Percentiles rank a stretch among this genome's conserved stretches.
phyloP scores from a whole-genome alignment of 2,113 vertebrate genomes.

The Corythaixoides concolor region DNA sequence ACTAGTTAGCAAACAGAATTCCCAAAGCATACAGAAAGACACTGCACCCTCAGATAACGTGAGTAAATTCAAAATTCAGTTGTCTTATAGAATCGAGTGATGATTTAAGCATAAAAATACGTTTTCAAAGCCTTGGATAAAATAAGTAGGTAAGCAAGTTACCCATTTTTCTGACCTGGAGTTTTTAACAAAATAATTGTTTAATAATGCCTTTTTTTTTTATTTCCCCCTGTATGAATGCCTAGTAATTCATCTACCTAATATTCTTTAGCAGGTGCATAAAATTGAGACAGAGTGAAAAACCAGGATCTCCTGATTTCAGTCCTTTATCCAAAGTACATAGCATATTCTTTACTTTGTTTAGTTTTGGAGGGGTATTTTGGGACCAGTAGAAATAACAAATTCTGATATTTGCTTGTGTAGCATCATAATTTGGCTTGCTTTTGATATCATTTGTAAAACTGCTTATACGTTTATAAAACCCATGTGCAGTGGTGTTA shows the following conservation, averaged over 20 bases:
- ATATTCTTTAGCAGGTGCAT: not conserved
- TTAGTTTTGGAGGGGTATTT: not conserved
- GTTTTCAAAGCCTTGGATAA: not conserved
- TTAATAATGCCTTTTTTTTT: not conserved
- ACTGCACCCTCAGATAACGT: conserved; percentile 71
- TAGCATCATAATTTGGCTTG: not conserved
- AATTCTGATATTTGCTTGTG: not conserved
- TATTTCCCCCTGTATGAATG: not conserved
- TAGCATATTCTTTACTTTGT: not conserved
- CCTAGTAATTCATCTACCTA: not conserved
- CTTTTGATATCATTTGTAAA: not conserved
- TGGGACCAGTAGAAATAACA: not conserved
- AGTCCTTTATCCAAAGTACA: not conserved
- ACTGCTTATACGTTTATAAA: not conserved
- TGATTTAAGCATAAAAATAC: not conserved
- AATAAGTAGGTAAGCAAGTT: not conserved
- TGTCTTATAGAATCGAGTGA: not conserved
- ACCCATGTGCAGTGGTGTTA: not conserved
- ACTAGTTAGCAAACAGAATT: conserved; percentile 82
- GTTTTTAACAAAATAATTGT: not conserved
- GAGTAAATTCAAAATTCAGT: conserved; percentile 49
- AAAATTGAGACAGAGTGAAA: not conserved
- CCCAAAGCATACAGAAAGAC: conserved; percentile 52
- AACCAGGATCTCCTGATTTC: not conserved
- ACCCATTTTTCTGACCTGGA: not conserved